Evolutionary conservation across 2,888 invertebrate species (phyloP), one percentile per base, ranked within the genome.

Genomic region (Drosophila mimica): DNA sequence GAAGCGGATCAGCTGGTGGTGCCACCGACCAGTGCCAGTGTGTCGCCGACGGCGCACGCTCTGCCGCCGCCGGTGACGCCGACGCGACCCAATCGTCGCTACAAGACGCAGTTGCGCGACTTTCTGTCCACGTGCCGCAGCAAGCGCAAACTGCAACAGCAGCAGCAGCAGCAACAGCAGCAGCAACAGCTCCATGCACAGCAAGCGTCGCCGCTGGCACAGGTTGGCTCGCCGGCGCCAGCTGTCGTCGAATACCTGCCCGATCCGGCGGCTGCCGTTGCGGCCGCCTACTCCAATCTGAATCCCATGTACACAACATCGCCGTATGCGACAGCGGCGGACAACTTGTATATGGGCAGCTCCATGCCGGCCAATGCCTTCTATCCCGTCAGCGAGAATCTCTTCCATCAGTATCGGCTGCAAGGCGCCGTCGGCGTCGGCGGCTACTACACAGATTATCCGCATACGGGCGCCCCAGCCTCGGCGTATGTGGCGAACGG

Each of bases 41-140:
- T 94, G 30, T 94, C 94, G 5, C 94, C 94, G 38, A 94, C 84
- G 46, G 49, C 85, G 25, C 84, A 94, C 85, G 93, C 94, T 36
- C 92, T 94, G 73, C 94, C 94, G 66, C 93, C 95, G 4, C 94
- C 95, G 30, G 95, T 95, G 61, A 96, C 96, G 62, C 97, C 97
- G 0, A 97, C 96, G 62, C 94, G 97, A 83, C 96, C 97, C 28
- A 97, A 97, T 80, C 95, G 98, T 73, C 95, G 98, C 88, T 98
- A 98, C 94, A 99, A 99, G 93, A 98, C 98, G 4, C 98, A 98
- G 92, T 94, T 98, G 31, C 94, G 98, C 56, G 98, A 99, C 94
- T 98, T 98, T 92, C 94, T 98, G 3, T 98, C 98, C 20, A 98
- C 98, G 17, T 98, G 98, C 92, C 95, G 98, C 75, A 96, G 96